Conservation (phyloP, 2,113 vertebrate species). For the Clarias gariepinus region DNA sequence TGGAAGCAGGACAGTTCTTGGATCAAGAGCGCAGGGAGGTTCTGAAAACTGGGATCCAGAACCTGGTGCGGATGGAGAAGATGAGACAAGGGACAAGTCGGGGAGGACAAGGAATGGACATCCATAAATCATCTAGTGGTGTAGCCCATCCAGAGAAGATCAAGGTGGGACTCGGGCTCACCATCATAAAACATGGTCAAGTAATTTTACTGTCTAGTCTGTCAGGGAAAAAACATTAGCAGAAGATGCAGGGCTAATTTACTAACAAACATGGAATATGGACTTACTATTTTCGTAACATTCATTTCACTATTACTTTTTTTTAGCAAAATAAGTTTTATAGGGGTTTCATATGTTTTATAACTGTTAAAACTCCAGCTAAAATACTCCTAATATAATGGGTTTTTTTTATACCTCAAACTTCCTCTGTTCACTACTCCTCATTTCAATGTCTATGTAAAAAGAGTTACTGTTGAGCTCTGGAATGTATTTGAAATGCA, state of each 20-base stretch:
- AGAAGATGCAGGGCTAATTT: background rate
- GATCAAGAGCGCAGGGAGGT: slow-evolving; percentile 55
- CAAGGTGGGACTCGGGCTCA: slow-evolving; percentile 57
- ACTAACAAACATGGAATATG: background rate
- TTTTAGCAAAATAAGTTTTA: no score
- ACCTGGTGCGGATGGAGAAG: slow-evolving; percentile 60
- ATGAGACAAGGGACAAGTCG: slow-evolving; percentile 41
- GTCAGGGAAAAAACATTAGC: background rate
- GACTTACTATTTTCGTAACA: no score
- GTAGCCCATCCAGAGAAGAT: slow-evolving; percentile 54
- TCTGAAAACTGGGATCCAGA: slow-evolving; percentile 59
- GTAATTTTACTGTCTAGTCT: background rate
- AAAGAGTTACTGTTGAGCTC: no score
- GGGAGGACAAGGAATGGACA: slow-evolving; percentile 20
- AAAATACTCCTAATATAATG: no score
- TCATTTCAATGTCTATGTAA: no score
- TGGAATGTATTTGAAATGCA: no score
- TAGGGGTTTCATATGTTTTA: no score
- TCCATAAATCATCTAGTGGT: slow-evolving; percentile 55
- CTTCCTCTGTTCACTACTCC: no score
- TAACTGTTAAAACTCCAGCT: no score
- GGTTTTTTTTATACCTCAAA: no score
- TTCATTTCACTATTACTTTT: no score
- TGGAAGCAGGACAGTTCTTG: slow-evolving; percentile 37
- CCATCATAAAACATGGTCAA: background rate